Evolutionary conservation across 2,888 invertebrate genomes (phyloP).

Genomic region (Drosophila macrospina): DNA sequence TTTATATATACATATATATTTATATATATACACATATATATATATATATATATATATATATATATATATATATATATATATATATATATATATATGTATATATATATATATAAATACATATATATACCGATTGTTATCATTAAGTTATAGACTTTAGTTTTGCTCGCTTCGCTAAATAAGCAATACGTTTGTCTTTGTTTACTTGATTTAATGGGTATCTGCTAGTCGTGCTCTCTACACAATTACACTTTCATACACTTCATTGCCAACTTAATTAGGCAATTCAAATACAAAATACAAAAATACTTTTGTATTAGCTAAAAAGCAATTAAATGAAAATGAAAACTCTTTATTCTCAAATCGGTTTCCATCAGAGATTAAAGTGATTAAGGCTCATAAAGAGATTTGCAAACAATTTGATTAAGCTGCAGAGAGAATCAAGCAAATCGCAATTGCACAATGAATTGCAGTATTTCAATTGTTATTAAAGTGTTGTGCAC

Average conservation of each 20-base stretch:
- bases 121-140: not conserved
- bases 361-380: not conserved
- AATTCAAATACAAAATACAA: not conserved
- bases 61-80: not conserved
- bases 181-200: too few species aligned
- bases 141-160: not conserved
- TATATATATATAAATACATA: not conserved
- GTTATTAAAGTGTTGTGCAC: not conserved
- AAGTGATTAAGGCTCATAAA: not conserved
- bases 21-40: too few species aligned
- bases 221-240: not conserved
- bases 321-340: constrained; percentile 14
- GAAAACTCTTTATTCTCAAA: not conserved
- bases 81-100: not conserved
- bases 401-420: not conserved
- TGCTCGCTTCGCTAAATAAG: too few species aligned
- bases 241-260: not conserved
- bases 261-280: not conserved
- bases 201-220: not conserved
- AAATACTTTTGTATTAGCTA: not conserved
- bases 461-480: not conserved
- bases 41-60: not conserved
- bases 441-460: not conserved
- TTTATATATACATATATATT: too few species aligned
- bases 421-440: not conserved